Percentiles rank a stretch among this genome's conserved stretches.
phyloP scores from a whole-genome alignment of 2,888 invertebrate species.

The Heliconius ethilla region DNA sequence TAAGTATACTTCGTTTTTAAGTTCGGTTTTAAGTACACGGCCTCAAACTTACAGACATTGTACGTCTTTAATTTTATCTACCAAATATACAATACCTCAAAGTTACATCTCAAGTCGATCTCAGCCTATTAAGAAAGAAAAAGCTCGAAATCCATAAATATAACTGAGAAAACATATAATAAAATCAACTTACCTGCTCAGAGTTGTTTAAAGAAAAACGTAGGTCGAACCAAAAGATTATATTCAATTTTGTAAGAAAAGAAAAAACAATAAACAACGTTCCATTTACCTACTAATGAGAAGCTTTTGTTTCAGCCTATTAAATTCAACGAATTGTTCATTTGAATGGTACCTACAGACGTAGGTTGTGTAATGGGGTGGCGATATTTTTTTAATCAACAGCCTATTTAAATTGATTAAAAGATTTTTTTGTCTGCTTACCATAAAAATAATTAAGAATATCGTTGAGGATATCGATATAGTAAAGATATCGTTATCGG shows the following conservation, averaged over 20 bases:
- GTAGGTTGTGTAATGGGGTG: background rate
- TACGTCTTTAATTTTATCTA: too few relatives aligned
- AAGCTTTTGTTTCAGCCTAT: conserved; percentile 8
- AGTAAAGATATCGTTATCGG: background rate
- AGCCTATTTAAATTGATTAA: background rate
- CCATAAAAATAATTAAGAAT: too few relatives aligned
- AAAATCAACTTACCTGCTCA: too few relatives aligned
- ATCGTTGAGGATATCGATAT: too few relatives aligned
- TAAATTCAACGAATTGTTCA: conserved; percentile 4
- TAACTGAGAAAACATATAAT: too few relatives aligned
- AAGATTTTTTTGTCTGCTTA: background rate
- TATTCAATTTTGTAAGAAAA: background rate
- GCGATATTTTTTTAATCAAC: background rate
- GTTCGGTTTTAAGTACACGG: too few relatives aligned
- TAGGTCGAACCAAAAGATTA: background rate
- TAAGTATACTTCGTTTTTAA: background rate
- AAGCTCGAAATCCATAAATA: too few relatives aligned
- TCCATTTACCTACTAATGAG: conserved; percentile 7
- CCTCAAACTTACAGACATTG: too few relatives aligned
- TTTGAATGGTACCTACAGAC: background rate
- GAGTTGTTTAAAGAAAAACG: background rate
- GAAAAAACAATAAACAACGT: background rate
- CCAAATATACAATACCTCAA: too few relatives aligned
- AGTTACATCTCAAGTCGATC: too few relatives aligned
- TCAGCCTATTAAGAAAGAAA: too few relatives aligned